Evolutionary conservation across 2,888 invertebrate species (phyloP).

Genomic region (Luperina nickerlii): DNA sequence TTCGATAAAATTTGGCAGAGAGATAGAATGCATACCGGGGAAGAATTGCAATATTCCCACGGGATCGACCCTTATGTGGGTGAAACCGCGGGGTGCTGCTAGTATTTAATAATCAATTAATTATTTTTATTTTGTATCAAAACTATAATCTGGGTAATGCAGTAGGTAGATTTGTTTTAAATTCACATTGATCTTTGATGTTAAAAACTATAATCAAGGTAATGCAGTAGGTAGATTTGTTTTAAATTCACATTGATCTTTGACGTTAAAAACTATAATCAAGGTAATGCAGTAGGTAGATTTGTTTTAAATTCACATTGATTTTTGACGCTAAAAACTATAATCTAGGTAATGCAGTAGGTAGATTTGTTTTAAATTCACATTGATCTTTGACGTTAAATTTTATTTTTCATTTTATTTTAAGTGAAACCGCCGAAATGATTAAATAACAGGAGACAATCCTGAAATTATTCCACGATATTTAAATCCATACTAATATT

Average conservation of each 20-base stretch:
- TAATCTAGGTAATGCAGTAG: background rate
- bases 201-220: too few relatives aligned
- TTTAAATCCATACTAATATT: too few relatives aligned
- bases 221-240: background rate
- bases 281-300: background rate
- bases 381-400: too few relatives aligned
- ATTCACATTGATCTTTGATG: background rate
- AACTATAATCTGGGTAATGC: background rate
- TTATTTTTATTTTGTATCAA: background rate
- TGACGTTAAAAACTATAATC: too few relatives aligned
- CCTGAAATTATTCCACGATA: background rate
- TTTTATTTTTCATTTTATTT: background rate
- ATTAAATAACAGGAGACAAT: background rate
- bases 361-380: background rate
- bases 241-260: background rate
- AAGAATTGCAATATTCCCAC: too few relatives aligned
- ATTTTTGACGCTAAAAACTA: too few relatives aligned
- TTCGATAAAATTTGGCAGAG: too few relatives aligned
- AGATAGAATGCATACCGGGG: too few relatives aligned
- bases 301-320: background rate
- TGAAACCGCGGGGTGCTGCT: too few relatives aligned
- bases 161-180: background rate
- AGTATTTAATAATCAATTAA: background rate
- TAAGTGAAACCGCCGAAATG: background rate
- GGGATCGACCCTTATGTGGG: too few relatives aligned